phyloP scores from a whole-genome alignment of 2,113 vertebrate species.

The Erpornis zantholeuca region DNA sequence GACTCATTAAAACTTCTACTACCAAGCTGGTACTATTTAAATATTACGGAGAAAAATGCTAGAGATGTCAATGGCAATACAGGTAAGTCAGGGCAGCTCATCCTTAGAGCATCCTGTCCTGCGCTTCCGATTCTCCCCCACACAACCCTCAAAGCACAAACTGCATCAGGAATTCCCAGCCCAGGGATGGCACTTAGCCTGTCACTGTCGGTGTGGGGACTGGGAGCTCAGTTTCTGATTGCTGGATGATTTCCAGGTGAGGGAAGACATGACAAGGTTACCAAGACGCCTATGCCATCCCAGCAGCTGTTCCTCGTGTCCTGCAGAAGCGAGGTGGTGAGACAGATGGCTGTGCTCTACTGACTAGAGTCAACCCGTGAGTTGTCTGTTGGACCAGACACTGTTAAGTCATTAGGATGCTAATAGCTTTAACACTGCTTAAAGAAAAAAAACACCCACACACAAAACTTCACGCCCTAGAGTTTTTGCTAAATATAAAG shows the following conservation, averaged over 20 bases:
- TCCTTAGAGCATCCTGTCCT: not conserved
- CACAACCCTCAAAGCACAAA: not conserved
- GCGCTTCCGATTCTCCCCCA: accelerated
- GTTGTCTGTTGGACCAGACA: not conserved
- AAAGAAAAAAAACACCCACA: not conserved
- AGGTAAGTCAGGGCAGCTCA: not conserved
- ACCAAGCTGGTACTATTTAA: not conserved
- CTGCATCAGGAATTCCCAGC: not conserved
- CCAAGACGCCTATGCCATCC: not conserved
- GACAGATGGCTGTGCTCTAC: not conserved
- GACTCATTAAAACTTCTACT: not conserved
- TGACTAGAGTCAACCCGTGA: not conserved
- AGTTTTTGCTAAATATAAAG: not conserved
- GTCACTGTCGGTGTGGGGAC: accelerated
- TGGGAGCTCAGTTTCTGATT: not conserved
- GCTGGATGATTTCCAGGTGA: not conserved
- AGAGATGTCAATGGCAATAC: not conserved
- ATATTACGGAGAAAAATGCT: accelerated
- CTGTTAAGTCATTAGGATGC: not conserved
- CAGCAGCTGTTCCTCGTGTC: not conserved
- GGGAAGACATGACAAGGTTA: not conserved
- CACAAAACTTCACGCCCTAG: not conserved
- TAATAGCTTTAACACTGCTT: not conserved
- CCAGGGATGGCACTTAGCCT: not conserved
- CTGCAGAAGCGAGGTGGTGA: not conserved